Evolutionary conservation across 23 tunicate genomes (phyloP).

Genomic region (Clavelina lepadiformis): DNA sequence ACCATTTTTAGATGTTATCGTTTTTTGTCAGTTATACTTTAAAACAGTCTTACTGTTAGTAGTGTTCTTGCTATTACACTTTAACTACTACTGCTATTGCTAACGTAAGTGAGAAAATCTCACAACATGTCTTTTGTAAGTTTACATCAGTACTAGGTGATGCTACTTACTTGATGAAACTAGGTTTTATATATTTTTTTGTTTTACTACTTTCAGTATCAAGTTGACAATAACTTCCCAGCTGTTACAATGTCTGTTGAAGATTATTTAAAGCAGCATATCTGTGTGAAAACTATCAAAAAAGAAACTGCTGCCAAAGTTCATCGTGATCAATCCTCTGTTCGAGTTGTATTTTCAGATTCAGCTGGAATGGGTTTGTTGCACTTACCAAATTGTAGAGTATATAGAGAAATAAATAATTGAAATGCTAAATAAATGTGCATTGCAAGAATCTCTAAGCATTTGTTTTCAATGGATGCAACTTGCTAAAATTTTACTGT

Average conservation of each 20-base stretch:
- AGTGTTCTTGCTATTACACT: no score
- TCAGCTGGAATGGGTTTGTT: conserved; percentile 54
- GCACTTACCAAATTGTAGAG: neutral
- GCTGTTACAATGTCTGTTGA: neutral
- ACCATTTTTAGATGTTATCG: no score
- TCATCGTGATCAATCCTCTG: conserved; percentile 18
- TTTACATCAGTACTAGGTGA: no score
- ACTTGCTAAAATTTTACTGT: neutral
- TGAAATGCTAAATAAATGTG: no score
- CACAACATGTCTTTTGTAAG: no score
- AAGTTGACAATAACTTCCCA: conserved; percentile 2
- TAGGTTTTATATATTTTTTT: neutral
- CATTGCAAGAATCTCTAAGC: no score
- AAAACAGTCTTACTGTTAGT: no score
- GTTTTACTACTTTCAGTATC: neutral
- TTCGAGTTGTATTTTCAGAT: conserved; percentile 52
- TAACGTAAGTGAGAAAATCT: no score
- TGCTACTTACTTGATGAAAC: no score
- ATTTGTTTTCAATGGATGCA: neutral
- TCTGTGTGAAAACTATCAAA: neutral
- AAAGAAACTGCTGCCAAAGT: conserved; percentile 8
- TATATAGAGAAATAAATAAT: no score
- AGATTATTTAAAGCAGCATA: conserved; percentile 18
- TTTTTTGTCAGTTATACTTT: neutral
- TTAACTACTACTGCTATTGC: no score